phyloP scores from a whole-genome alignment of 1,140 invertebrate genomes.

The Drosophila melanica region DNA sequence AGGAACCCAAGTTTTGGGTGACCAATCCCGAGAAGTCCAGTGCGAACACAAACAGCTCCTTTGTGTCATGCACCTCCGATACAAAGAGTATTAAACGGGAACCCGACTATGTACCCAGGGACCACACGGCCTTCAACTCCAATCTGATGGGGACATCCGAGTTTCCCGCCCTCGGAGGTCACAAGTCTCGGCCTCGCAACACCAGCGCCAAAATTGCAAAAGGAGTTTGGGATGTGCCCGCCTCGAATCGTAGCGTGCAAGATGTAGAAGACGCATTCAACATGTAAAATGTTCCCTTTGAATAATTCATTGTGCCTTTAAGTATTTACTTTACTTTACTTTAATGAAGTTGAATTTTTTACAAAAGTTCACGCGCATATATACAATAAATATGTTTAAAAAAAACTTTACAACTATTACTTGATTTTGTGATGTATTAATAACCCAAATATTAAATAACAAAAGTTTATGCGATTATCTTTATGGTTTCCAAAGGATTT shows the following conservation, averaged over 20 bases:
- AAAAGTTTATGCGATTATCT: too few relatives aligned
- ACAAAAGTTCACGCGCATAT: too few relatives aligned
- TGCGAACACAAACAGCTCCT: background rate
- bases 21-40: background rate
- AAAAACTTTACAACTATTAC: too few relatives aligned
- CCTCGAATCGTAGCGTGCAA: background rate
- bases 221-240: slow-evolving; percentile 18
- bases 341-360: too few relatives aligned
- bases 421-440: too few relatives aligned
- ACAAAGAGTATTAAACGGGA: slow-evolving; percentile 7
- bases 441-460: too few relatives aligned
- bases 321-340: too few relatives aligned
- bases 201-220: background rate
- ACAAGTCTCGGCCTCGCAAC: background rate
- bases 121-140: slow-evolving; percentile 24
- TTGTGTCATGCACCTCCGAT: slow-evolving; percentile 17
- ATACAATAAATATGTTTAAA: too few relatives aligned
- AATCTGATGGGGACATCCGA: slow-evolving; percentile 2
- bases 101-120: background rate
- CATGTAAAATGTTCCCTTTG: background rate
- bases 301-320: too few relatives aligned
- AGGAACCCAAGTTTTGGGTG: slow-evolving; percentile 29
- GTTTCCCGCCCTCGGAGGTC: slow-evolving; percentile 36
- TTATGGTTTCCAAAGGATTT: too few relatives aligned
- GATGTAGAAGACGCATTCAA: slow-evolving; percentile 6